Evolutionary conservation across 2,888 invertebrate species (phyloP), one percentile per base, ranked within the genome.

Genomic region (Tenthredo amoena): DNA sequence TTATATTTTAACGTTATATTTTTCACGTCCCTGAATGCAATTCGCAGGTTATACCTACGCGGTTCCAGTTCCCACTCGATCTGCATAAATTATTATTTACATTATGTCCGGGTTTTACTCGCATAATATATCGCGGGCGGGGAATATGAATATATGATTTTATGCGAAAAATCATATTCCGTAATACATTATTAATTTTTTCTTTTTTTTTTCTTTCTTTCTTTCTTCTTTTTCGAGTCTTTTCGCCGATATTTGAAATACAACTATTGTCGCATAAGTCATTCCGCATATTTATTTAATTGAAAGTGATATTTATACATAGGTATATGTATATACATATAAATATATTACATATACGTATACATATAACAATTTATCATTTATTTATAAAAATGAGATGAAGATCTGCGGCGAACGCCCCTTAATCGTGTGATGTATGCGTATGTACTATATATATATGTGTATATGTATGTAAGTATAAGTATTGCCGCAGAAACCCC

Each of bases 1-100:
- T 26, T 50, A 47, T 31, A 77, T 50, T 31, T 77, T 55, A 74
- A 74, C 40, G 74, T 74, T 76, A 26, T 12, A 31, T 62, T 62
- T 62, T 31, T 26, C 21, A 62, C 62, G 21, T 62, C 3, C 26
- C 26, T 18, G n/a, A 43, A 43, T 18, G 50, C 50, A 18, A n/a
- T 18, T 10, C 12, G 43, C 43, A 12, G 10, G 1, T 43, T 43
- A 43, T 43, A 43, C 7, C 40, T 47, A 43, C 47, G 15, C 47
- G 47, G 50, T 55, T 55, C n/a, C 6, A n/a, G 55, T 55, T 55
- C 55, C 55, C n/a, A 26, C 62, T 26, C 62, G 62, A 62, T 62
- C 62, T 62, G 62, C 62, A 62, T 62, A 62, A 62, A 62, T 62
- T 21, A 62, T 62, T 62, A 62, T 62, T 26, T 21, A 62, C 62